phyloP scores from a whole-genome alignment of 2,888 invertebrate species.

The Gnatocerus cornutus region DNA sequence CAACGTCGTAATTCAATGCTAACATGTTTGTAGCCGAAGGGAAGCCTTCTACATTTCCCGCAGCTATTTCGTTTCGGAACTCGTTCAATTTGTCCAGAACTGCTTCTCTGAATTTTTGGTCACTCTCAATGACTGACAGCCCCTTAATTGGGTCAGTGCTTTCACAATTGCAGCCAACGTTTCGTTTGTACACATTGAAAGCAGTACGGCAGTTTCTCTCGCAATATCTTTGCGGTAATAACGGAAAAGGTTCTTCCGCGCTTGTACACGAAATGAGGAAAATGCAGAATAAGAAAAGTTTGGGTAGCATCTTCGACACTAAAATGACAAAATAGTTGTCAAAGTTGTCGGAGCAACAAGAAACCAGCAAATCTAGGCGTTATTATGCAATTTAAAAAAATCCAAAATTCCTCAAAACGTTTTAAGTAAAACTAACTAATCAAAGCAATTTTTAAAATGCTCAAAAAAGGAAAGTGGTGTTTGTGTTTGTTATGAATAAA shows the following conservation, averaged over 20 bases:
- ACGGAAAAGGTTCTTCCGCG: not conserved
- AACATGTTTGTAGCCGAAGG: not conserved
- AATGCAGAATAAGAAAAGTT: too few relatives aligned
- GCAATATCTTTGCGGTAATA: not conserved
- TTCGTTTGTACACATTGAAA: not conserved
- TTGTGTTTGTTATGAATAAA: too few relatives aligned
- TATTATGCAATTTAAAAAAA: too few relatives aligned
- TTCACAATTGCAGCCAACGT: not conserved
- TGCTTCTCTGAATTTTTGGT: not conserved
- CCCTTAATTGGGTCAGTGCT: not conserved
- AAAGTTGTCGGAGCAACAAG: too few relatives aligned
- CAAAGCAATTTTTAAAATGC: too few relatives aligned
- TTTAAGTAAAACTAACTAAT: too few relatives aligned
- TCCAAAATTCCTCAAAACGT: too few relatives aligned
- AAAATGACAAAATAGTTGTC: too few relatives aligned
- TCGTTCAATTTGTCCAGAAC: not conserved
- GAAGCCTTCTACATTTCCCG: not conserved
- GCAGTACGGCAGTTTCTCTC: not conserved
- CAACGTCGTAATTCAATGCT: slow-evolving; percentile 1
- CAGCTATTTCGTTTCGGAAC: not conserved
- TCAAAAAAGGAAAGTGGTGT: too few relatives aligned
- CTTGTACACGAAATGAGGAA: too few relatives aligned
- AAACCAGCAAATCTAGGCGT: too few relatives aligned
- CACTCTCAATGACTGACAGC: not conserved
- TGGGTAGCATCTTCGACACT: too few relatives aligned